Conservation (phyloP, 2,113 vertebrate genomes). For the Labeo rohita region DNA sequence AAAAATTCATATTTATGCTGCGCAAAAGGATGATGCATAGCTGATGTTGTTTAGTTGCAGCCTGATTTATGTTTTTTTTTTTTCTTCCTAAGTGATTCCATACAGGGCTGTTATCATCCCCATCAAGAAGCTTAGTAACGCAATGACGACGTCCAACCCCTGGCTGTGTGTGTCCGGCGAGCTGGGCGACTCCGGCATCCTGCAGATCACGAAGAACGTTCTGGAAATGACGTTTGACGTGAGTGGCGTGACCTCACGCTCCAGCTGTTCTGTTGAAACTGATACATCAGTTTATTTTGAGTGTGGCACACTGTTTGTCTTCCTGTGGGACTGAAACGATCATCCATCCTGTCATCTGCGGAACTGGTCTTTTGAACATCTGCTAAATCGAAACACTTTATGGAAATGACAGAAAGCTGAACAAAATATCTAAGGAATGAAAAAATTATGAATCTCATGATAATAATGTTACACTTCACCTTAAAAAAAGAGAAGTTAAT, state of each 20-base stretch:
- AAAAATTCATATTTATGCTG: neutral
- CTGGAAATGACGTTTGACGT: constrained; percentile 98
- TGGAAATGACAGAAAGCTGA: neutral
- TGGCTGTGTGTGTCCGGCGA: constrained; percentile 97
- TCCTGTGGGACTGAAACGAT: constrained; percentile 27
- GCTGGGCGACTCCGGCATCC: constrained; percentile 91
- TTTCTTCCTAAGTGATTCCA: constrained; percentile 83
- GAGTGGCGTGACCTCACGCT: constrained; percentile 56
- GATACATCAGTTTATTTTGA: constrained; percentile 30
- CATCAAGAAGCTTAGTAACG: constrained; percentile 96
- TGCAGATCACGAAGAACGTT: constrained; percentile 93
- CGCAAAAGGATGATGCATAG: neutral
- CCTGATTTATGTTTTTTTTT: neutral
- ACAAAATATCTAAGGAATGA: neutral
- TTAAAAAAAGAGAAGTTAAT: neutral
- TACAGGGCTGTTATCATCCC: constrained; percentile 94
- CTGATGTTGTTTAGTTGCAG: neutral
- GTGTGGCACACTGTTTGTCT: neutral
- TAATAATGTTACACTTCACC: neutral
- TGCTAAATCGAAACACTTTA: neutral
- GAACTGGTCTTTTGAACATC: neutral
- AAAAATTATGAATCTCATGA: neutral
- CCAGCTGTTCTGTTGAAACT: constrained; percentile 1
- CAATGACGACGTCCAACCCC: constrained; percentile 92
- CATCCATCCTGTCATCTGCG: neutral